Base-by-base conservation (phyloP, 2,888 invertebrate species). In the Tromatobia lineatoria region DNA sequence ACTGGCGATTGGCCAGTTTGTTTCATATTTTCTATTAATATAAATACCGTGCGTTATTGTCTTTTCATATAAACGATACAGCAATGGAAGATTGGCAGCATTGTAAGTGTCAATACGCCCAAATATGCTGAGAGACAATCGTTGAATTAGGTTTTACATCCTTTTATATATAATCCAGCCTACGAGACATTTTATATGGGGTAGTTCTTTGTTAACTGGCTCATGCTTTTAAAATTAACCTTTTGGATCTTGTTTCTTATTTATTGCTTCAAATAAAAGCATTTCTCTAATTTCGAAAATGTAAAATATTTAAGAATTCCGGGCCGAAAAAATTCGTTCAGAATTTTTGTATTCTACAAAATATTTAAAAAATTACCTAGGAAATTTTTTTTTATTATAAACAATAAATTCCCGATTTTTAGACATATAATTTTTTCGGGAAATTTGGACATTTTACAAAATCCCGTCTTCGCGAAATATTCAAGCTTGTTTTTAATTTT, bases 1-100 rank as follows among this genome's bases (percentile, higher is more conserved):
- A 18, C 38, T 64, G 38, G 34, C 38, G n/a, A 38, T n/a, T 2
- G 25, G 18, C 61, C 61, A 64, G 38, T 38, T 42, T 42, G 11
- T 42, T 64, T 64, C 18, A 42, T 64, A 90, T 87, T 86, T 75
- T 71, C 59, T 77, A 64, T 45, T 42, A 69, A 74, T 76, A 71
- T 57, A 67, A 79, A 86, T 78, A 71, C 71, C 69, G 59, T 86
- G 77, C 81, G 80, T 64, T 86, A 87, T 86, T 82, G 67, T 91
- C 91, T 92, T 92, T 92, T 93, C 91, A 89, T 93, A 94, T 86
- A 80, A 94, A 93, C 94, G 90, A 91, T 93, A 95, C 96, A 96
- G 96, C 96, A 88, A 95, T 95, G 95, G 96, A 96, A 95, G 95
- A 96, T 88, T 96, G 96, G 96, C 96, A 95, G 94, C 95, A 95